Base-by-base conservation (phyloP, 1,140 invertebrate species). In the Holotrichia oblita region DNA sequence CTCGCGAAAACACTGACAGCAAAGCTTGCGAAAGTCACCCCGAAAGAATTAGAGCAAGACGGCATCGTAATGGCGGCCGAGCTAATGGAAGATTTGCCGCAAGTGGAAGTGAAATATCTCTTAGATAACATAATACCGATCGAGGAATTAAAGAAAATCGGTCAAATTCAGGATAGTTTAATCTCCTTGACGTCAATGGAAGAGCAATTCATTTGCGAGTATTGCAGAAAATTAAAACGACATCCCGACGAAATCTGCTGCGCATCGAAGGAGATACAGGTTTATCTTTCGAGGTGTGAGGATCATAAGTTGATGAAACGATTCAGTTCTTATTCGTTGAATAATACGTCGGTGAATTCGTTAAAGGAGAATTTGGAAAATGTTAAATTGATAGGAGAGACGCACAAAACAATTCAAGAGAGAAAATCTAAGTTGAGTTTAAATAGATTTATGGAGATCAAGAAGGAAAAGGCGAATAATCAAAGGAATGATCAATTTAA, bases 211-310 rank as follows among this genome's bases (percentile, higher is more conserved):
- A 41, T 40, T n/a, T 74, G 73, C 34, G 27, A 74, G 41, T 74
- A 41, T 17, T 74, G 73, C 22, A 12, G 40, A 44, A 74, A 74
- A 74, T 44, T 44, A 4, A 74, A 74, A 41, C 14, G 6, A 40
- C 41, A 40, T 40, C 73, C 73, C 14, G 73, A 44, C 14, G 73
- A 74, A 41, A 20, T 74, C 8, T 74, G 73, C 40, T 74, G 73
- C 73, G 73, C 34, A 22, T 74, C 73, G 12, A 74, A 40, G 17
- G 73, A 74, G 17, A 74, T 74, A n/a, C 73, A 74, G 40, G 73
- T 40, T 14, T 74, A 74, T 10, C 17, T 74, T 0, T 40, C 34
- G 17, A 74, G 40, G 12, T 41, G 34, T 34, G 73, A 74, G 40
- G 73, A 74, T 41, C 41, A 41, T 7, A 74, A 74, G 73, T 20